These are phyloP conservation scores for Ctenicera cuprea DNA, from an alignment of 2,888 invertebrate genomes.

Conservation along the genomic window DNA sequence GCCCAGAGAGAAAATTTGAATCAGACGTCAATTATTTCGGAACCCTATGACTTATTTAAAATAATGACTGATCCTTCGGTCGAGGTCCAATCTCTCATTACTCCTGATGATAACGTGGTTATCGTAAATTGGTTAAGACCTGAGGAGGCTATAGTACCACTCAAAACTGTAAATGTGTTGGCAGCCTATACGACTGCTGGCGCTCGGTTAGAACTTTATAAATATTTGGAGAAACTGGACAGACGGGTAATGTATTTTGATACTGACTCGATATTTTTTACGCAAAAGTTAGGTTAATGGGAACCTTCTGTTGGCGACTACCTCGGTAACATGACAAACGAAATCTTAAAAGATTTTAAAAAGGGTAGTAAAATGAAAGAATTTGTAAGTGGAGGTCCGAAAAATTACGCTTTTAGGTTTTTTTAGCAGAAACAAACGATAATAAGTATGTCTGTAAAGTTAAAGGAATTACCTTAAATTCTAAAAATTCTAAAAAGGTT, in stretches of 20 bases:
- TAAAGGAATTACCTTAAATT: no score
- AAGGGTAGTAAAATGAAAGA: slow-evolving; percentile 62
- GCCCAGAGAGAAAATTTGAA: slow-evolving; percentile 58
- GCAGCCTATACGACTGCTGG: slow-evolving; percentile 64
- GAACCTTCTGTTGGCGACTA: slow-evolving; percentile 51
- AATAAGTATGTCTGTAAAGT: no score
- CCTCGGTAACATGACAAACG: slow-evolving; percentile 66
- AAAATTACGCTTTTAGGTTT: no score
- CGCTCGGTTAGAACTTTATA: slow-evolving; percentile 10
- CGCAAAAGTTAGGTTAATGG: slow-evolving; percentile 63
- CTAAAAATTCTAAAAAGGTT: no score
- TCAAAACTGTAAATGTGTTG: slow-evolving; percentile 61
- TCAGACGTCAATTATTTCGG: slow-evolving; percentile 53
- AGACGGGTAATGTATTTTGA: slow-evolving; percentile 66
- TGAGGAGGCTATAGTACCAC: slow-evolving; percentile 50
- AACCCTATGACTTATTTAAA: slow-evolving; percentile 45
- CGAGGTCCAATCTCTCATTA: slow-evolving; percentile 50
- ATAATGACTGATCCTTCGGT: slow-evolving; percentile 54
- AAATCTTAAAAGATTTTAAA: no score
- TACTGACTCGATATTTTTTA: slow-evolving; percentile 43
- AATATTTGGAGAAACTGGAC: slow-evolving; percentile 53
- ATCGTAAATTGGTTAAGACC: slow-evolving; percentile 6
- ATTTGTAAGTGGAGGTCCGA: slow-evolving; percentile 58
- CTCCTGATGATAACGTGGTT: slow-evolving; percentile 34
- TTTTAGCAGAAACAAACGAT: no score